Percentiles rank a stretch among this genome's conserved stretches.
These are phyloP conservation scores for Ganaspis sp. DNA, from an alignment of 1,140 invertebrate species.

Conservation along the genomic window DNA sequence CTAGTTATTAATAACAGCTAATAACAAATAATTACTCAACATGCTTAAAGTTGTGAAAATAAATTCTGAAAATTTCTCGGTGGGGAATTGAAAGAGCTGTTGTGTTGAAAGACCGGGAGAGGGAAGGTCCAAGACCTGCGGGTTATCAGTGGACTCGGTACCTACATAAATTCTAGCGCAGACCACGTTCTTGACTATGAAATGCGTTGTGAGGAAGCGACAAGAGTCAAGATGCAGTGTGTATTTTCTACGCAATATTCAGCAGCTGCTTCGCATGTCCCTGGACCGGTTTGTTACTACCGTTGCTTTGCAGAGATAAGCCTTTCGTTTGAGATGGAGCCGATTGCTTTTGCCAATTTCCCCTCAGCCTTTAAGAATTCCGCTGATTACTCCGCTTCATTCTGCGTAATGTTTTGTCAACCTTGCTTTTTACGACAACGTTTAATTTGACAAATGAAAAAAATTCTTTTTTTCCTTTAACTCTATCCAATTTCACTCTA, in stretches of 20 bases:
- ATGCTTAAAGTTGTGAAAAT: too few species aligned
- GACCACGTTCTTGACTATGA: neutral
- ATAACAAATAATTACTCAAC: too few species aligned
- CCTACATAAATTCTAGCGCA: constrained; percentile 67
- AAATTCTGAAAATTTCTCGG: too few species aligned
- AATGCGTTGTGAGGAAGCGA: neutral
- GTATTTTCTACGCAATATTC: neutral
- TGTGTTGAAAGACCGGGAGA: constrained; percentile 38
- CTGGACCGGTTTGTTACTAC: neutral
- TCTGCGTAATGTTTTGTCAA: neutral
- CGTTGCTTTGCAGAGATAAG: constrained; percentile 1
- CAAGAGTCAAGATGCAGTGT: neutral
- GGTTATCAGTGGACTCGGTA: constrained; percentile 69
- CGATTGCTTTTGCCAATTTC: constrained; percentile 9
- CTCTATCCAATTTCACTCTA: too few species aligned
- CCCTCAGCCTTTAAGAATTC: neutral
- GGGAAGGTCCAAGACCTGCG: constrained; percentile 65
- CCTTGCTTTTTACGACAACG: neutral
- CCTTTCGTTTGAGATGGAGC: neutral
- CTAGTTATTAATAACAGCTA: too few species aligned
- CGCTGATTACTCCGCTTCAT: neutral
- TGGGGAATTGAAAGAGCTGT: neutral
- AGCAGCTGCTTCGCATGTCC: neutral
- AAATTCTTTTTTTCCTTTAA: too few species aligned
- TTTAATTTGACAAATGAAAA: too few species aligned